phyloP scores from a whole-genome alignment of 2,888 invertebrate species.

The Habrosyne pyritoides region DNA sequence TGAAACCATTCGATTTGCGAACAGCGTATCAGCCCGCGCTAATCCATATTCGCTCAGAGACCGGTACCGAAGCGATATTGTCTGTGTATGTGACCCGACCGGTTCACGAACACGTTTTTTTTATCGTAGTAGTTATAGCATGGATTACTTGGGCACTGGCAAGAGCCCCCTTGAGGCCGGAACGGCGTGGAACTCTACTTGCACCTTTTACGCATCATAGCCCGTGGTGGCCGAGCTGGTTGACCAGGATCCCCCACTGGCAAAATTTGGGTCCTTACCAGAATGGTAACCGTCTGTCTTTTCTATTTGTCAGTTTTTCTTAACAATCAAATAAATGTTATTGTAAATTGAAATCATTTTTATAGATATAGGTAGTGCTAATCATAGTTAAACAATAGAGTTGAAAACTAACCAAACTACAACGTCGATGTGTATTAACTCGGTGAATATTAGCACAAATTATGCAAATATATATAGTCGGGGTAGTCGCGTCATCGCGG shows the following conservation, averaged over 20 bases:
- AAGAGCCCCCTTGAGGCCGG: too few species aligned
- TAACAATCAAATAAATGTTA: too few species aligned
- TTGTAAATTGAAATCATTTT: background rate
- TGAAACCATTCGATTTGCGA: too few species aligned
- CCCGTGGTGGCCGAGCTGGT: too few species aligned
- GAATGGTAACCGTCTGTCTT: too few species aligned
- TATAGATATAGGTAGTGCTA: background rate
- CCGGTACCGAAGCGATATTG: conserved; percentile 30
- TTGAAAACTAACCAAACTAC: background rate
- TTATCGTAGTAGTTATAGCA: conserved; percentile 21
- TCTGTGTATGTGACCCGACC: conserved; percentile 62
- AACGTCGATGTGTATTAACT: conserved; percentile 46
- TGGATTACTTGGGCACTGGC: too few species aligned
- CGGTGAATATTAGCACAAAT: conserved; percentile 51
- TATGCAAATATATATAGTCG: conserved; percentile 47
- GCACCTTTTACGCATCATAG: too few species aligned
- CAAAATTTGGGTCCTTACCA: too few species aligned
- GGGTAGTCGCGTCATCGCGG: conserved; percentile 32
- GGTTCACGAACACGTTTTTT: conserved; percentile 17
- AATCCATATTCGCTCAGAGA: conserved; percentile 60
- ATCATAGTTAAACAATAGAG: background rate
- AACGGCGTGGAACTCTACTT: too few species aligned
- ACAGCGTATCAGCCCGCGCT: conserved; percentile 75
- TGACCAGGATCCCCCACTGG: too few species aligned
- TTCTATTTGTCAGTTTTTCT: too few species aligned